Percentiles rank a stretch among this genome's conserved stretches.
These are phyloP conservation scores for Meandrina meandrites DNA, from an alignment of 92 coral and sea anemone species.

Conservation along the genomic window DNA sequence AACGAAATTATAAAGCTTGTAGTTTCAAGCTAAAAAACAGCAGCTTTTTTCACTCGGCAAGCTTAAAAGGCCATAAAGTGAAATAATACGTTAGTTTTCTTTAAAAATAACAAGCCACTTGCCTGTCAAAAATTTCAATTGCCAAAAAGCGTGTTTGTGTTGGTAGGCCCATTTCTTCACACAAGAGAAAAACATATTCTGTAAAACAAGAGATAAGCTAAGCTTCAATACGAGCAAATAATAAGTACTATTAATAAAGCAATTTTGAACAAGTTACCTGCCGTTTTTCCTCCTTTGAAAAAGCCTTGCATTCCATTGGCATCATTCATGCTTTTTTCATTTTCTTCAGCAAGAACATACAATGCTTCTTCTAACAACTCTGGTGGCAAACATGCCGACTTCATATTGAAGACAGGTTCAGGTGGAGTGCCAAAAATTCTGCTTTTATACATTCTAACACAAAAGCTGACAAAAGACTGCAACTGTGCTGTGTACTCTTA, in stretches of 20 bases:
- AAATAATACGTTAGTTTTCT: background rate
- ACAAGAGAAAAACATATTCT: slow-evolving; percentile 90
- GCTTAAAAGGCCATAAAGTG: background rate
- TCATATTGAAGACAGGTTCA: slow-evolving; percentile 98
- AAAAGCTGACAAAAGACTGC: no score
- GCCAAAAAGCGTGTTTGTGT: slow-evolving; percentile 88
- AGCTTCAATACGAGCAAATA: background rate
- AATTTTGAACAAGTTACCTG: slow-evolving; percentile 63
- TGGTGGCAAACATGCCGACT: slow-evolving; percentile 80
- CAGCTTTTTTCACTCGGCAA: background rate
- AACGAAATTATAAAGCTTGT: background rate
- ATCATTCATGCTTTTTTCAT: slow-evolving; percentile 91
- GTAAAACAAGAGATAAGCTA: slow-evolving; percentile 10
- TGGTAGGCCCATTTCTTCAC: slow-evolving; percentile 86
- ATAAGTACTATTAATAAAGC: background rate
- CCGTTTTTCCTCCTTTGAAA: slow-evolving; percentile 88
- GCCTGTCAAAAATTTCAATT: slow-evolving; percentile 95
- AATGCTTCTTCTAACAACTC: slow-evolving; percentile 92
- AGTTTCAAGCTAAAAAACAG: no score
- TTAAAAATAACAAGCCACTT: slow-evolving; percentile 3
- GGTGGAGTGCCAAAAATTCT: slow-evolving; percentile 99
- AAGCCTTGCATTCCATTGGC: slow-evolving; percentile 81
- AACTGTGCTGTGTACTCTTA: background rate
- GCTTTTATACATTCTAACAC: slow-evolving; percentile 68
- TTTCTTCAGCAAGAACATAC: slow-evolving; percentile 91